Percentiles rank a stretch among this genome's conserved stretches.
These are phyloP conservation scores for Drosophila trichaetosa DNA, from an alignment of 2,888 invertebrate species.

Conservation along the genomic window DNA sequence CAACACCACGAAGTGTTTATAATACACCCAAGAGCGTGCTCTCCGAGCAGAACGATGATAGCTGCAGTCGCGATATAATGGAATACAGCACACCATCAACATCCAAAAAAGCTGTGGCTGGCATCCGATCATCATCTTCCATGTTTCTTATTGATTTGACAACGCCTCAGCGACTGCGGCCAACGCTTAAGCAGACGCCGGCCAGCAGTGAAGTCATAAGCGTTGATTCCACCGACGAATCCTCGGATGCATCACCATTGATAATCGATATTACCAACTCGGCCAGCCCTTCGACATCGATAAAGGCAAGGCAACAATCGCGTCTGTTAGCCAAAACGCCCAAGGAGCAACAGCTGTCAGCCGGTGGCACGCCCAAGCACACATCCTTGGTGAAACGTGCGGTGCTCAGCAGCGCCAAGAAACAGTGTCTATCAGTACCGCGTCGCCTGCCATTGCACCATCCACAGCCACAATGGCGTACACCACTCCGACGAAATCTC, in stretches of 20 bases:
- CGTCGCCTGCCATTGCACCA: conserved; percentile 51
- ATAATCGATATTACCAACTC: conserved; percentile 72
- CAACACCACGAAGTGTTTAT: conserved; percentile 67
- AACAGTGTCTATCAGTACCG: conserved; percentile 67
- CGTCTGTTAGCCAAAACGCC: conserved; percentile 40
- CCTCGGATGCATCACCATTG: conserved; percentile 55
- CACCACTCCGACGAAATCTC: conserved; percentile 22
- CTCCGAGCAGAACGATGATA: conserved; percentile 65
- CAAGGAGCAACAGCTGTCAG: conserved; percentile 35
- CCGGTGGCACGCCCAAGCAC: conserved; percentile 63
- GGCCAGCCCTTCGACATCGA: conserved; percentile 34
- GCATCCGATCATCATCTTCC: conserved; percentile 63
- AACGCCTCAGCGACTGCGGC: conserved; percentile 73
- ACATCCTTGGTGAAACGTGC: conserved; percentile 82
- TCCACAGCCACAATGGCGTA: conserved; percentile 34
- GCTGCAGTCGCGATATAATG: conserved; percentile 65
- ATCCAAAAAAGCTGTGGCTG: conserved; percentile 52
- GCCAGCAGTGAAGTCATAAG: conserved; percentile 59
- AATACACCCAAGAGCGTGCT: conserved; percentile 76
- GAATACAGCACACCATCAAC: conserved; percentile 77
- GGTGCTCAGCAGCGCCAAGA: conserved; percentile 81
- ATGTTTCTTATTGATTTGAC: conserved; percentile 84
- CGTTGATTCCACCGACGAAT: conserved; percentile 68
- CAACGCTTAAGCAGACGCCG: conserved; percentile 44
- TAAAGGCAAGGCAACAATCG: conserved; percentile 10